phyloP scores from a whole-genome alignment of 2,888 invertebrate species.

The Aphodius sticticus region DNA sequence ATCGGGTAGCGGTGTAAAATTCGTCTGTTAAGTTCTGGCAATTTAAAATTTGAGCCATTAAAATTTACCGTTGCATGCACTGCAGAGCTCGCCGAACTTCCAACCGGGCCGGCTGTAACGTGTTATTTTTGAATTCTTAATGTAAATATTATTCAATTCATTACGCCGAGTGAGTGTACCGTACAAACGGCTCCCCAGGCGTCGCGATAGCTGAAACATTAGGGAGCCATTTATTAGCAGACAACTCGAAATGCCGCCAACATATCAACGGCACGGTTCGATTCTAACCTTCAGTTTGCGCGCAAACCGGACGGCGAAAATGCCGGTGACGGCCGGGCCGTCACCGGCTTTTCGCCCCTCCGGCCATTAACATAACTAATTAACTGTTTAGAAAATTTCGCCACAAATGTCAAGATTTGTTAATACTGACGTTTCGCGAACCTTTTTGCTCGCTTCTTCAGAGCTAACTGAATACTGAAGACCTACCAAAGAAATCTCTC shows the following conservation, averaged over 20 bases:
- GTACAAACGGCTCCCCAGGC: conserved; percentile 53
- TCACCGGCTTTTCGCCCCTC: no score
- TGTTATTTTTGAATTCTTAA: conserved; percentile 53
- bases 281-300: conserved; percentile 6
- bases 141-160: conserved; percentile 55
- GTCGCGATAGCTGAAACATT: conserved; percentile 52
- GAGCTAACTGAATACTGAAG: no score
- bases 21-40: neutral
- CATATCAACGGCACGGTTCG: conserved; percentile 44
- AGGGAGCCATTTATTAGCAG: conserved; percentile 53
- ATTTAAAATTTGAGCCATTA: conserved; percentile 43
- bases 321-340: no score
- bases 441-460: no score
- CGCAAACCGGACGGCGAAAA: neutral
- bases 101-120: conserved; percentile 31
- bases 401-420: no score
- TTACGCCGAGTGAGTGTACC: conserved; percentile 52
- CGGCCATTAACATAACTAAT: no score
- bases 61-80: conserved; percentile 37
- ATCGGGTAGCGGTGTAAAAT: neutral
- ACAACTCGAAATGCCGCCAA: conserved; percentile 45
- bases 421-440: no score
- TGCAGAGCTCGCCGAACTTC: conserved; percentile 11
- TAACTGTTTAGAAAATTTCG: no score
- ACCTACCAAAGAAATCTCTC: no score